Conservation (phyloP, 2,888 invertebrate species). For the Thymelicus acteon region DNA sequence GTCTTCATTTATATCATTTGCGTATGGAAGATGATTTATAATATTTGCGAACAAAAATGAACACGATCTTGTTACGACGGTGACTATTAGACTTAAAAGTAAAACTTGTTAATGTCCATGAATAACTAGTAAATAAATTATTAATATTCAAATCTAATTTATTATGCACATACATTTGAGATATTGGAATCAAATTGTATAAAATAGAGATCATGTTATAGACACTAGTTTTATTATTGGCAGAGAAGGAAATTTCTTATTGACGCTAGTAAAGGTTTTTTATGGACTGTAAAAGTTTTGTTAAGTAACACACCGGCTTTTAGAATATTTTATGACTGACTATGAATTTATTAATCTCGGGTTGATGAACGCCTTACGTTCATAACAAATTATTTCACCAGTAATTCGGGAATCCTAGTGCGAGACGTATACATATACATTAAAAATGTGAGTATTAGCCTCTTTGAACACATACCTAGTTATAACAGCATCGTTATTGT, state of each 20-base stretch:
- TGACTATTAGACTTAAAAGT: background rate
- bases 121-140: background rate
- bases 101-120: conserved; percentile 2
- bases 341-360: background rate
- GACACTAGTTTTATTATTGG: too few relatives aligned
- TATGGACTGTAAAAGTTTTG: background rate
- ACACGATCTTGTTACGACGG: background rate
- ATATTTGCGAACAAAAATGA: background rate
- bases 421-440: background rate
- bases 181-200: background rate
- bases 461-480: background rate
- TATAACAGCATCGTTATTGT: background rate
- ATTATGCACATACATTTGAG: background rate
- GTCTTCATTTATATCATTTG: background rate
- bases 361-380: background rate
- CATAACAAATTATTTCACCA: background rate
- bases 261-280: background rate
- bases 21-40: background rate
- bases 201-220: background rate
- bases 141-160: background rate
- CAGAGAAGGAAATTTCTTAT: background rate
- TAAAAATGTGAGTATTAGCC: background rate
- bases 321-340: too few relatives aligned
- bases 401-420: background rate
- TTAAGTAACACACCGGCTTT: background rate